phyloP scores from a whole-genome alignment of 2,113 vertebrate species.

The Pholis gunnellus region DNA sequence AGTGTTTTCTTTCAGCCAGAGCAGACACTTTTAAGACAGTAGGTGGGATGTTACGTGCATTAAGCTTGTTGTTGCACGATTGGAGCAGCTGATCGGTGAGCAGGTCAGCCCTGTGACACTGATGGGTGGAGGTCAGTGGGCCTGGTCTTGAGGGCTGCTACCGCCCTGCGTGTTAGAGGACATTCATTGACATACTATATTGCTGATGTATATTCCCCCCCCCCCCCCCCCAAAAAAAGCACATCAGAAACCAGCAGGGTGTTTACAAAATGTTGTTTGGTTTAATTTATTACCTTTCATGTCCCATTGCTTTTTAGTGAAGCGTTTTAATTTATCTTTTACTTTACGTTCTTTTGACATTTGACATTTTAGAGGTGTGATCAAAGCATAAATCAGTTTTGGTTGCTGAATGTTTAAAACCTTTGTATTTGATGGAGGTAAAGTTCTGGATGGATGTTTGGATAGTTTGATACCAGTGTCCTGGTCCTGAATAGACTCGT shows the following conservation, averaged over 20 bases:
- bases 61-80: background rate
- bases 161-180: background rate
- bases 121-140: slow-evolving; percentile 42
- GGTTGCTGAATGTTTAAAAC: background rate
- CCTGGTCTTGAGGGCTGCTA: slow-evolving; percentile 13
- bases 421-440: background rate
- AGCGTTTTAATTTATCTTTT: background rate
- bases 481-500: background rate
- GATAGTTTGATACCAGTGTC: background rate
- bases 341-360: background rate
- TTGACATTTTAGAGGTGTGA: background rate
- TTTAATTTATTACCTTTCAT: background rate
- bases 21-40: background rate
- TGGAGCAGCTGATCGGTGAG: slow-evolving; percentile 14
- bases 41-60: background rate
- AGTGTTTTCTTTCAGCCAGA: background rate
- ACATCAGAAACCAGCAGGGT: background rate
- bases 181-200: background rate
- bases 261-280: background rate
- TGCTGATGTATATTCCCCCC: background rate
- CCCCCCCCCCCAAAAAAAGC: background rate
- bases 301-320: background rate
- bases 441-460: background rate
- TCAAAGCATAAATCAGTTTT: background rate
- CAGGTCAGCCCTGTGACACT: background rate